Evolutionary conservation across 2,888 invertebrate genomes (phyloP).

Genomic region (Acheta domesticus): DNA sequence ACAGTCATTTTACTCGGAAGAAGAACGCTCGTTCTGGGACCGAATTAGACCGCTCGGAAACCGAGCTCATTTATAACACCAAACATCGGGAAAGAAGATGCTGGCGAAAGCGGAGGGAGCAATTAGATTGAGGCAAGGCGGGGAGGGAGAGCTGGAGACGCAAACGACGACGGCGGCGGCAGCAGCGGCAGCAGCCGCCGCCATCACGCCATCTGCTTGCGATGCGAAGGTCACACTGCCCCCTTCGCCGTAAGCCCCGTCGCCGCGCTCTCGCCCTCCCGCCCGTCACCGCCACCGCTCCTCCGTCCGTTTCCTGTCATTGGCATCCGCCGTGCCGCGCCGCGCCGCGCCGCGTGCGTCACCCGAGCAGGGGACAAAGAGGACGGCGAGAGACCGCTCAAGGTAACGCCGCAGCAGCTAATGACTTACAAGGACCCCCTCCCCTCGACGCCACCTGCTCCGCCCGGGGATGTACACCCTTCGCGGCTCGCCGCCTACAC

Average conservation of each 20-base stretch:
- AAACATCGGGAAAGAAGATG: no score
- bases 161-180: not conserved
- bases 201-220: not conserved
- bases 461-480: not conserved
- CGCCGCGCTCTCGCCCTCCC: not conserved
- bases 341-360: slow-evolving; percentile 29
- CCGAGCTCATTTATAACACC: no score
- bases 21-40: no score
- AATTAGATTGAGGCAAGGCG: no score
- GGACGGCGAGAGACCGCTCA: slow-evolving; percentile 41
- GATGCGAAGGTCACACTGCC: not conserved
- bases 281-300: not conserved
- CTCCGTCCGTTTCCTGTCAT: slow-evolving; percentile 36
- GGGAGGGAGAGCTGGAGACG: no score
- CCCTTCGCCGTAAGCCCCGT: slow-evolving; percentile 7
- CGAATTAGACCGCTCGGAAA: no score
- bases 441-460: not conserved
- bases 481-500: not conserved
- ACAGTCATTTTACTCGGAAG: no score
- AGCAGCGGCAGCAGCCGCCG: not conserved
- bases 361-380: slow-evolving; percentile 38
- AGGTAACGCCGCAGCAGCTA: slow-evolving; percentile 25
- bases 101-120: no score
- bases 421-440: not conserved
- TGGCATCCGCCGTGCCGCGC: slow-evolving; percentile 32